Conservation (phyloP, 2,113 vertebrate species). For the Chroicocephalus ridibundus region DNA sequence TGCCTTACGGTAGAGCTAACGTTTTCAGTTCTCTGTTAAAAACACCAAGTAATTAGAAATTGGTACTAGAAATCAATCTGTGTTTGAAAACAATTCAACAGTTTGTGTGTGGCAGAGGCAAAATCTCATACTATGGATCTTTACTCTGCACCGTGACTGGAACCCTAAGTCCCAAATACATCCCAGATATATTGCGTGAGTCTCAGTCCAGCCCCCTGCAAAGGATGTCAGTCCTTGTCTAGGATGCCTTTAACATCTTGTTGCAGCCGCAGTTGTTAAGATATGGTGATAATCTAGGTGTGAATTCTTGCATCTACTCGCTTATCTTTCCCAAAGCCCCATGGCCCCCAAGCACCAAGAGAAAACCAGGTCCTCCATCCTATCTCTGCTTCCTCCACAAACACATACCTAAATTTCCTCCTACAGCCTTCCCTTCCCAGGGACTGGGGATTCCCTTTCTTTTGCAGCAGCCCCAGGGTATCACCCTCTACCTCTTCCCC, state of each 20-base stretch:
- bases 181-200: not conserved
- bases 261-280: not conserved
- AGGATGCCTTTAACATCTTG: not conserved
- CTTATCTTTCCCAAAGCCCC: not conserved
- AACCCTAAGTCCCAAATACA: not conserved
- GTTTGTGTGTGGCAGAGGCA: not conserved
- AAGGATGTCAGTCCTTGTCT: not conserved
- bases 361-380: not conserved
- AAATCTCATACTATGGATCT: not conserved
- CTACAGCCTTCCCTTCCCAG: not conserved
- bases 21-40: not conserved
- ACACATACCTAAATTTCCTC: not conserved
- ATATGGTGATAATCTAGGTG: not conserved
- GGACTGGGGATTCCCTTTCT: not conserved
- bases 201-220: not conserved
- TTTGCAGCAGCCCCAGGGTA: not conserved
- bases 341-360: not conserved
- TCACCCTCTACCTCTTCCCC: not conserved
- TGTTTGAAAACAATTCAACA: not conserved
- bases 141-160: rapidly evolving
- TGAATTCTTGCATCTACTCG: not conserved
- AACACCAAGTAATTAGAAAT: not conserved
- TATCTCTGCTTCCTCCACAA: not conserved
- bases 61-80: not conserved
- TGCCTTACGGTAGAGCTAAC: not conserved